Percentiles rank a stretch among this genome's conserved stretches.
phyloP scores from a whole-genome alignment of 2,113 vertebrate species.

The Canis aureus region DNA sequence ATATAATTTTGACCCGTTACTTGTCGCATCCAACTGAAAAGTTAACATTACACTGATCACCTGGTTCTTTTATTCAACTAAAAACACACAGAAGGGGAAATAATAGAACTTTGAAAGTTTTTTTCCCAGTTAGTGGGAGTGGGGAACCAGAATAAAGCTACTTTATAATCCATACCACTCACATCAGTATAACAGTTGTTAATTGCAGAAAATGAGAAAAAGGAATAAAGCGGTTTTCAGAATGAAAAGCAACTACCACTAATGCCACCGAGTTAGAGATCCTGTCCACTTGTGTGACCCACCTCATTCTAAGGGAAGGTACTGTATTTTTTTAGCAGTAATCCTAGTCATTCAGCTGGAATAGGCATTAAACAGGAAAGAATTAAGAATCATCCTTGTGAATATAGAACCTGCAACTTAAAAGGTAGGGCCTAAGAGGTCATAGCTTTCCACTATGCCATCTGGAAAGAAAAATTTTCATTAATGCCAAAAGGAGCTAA shows the following conservation, averaged over 20 bases:
- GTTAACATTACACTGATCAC: not conserved
- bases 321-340: slow-evolving; percentile 8
- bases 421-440: slow-evolving; percentile 32
- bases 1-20: not conserved
- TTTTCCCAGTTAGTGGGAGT: not conserved
- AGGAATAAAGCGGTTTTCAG: not conserved
- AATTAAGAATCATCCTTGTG: slow-evolving; percentile 29
- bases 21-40: not conserved
- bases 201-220: not conserved
- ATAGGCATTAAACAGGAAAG: slow-evolving; percentile 39
- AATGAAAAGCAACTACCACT: not conserved
- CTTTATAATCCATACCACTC: not conserved
- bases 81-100: slow-evolving; percentile 28
- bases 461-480: not conserved
- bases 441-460: slow-evolving; percentile 46
- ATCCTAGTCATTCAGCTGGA: not conserved
- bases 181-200: not conserved
- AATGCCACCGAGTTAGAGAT: not conserved
- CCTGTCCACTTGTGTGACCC: not conserved
- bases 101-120: not conserved
- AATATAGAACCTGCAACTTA: slow-evolving; percentile 37
- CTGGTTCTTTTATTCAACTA: not conserved
- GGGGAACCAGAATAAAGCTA: not conserved
- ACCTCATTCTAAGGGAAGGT: slow-evolving; percentile 16
- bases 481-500: not conserved